Percentiles rank a stretch among this genome's conserved stretches.
Conservation (phyloP, 2,797 vertebrate species). For the Eupleurogrammus muticus region DNA sequence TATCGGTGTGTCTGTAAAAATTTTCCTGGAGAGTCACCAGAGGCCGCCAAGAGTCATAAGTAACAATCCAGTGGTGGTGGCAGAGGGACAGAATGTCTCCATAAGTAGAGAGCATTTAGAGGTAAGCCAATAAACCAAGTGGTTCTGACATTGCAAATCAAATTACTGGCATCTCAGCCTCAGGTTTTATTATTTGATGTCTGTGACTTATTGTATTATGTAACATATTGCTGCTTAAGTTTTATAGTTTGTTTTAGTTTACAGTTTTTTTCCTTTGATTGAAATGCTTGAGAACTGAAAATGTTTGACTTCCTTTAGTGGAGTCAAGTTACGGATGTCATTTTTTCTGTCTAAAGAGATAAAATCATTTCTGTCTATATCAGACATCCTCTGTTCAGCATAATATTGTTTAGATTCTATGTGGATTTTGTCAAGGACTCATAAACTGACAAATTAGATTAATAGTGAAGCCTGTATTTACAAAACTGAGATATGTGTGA, state of each 20-base stretch:
- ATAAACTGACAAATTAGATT: no score
- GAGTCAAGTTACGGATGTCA: no score
- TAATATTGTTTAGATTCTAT: no score
- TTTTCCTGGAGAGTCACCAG: slow-evolving; percentile 88
- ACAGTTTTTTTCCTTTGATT: no score
- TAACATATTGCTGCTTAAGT: neutral
- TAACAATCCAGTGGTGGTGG: slow-evolving; percentile 85
- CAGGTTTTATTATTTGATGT: neutral
- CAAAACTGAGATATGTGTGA: neutral
- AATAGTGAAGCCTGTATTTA: neutral
- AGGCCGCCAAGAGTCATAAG: slow-evolving; percentile 77
- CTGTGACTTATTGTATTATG: neutral
- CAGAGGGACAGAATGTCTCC: slow-evolving; percentile 88
- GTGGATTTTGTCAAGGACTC: no score
- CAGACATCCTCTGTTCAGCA: no score
- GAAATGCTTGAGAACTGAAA: no score
- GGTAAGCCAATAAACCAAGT: slow-evolving; percentile 65
- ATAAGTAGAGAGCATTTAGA: slow-evolving; percentile 85
- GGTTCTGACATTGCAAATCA: neutral
- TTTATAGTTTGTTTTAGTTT: no score
- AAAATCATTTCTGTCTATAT: no score
- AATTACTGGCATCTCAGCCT: neutral
- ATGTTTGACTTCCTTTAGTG: no score
- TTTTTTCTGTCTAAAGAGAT: no score
- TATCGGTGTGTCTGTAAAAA: slow-evolving; percentile 78